These are phyloP conservation scores for Gonocerus acuteangulatus DNA, from an alignment of 2,888 invertebrate genomes.

Conservation along the genomic window DNA sequence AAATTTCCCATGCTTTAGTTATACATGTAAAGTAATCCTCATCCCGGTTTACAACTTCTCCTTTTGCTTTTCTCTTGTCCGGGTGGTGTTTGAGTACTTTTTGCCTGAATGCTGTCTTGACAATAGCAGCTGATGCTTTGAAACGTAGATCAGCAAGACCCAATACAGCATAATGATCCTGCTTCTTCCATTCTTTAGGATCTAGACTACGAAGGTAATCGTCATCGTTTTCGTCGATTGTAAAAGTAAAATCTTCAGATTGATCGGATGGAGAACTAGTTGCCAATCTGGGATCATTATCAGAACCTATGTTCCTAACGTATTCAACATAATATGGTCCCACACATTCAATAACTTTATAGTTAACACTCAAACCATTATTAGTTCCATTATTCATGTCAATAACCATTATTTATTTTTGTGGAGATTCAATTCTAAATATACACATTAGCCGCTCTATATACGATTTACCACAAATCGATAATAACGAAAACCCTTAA, in stretches of 20 bases:
- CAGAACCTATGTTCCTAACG: slow-evolving; percentile 45
- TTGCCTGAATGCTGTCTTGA: slow-evolving; percentile 66
- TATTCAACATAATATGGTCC: slow-evolving; percentile 50
- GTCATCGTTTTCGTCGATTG: slow-evolving; percentile 58
- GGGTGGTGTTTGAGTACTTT: slow-evolving; percentile 94
- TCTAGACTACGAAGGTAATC: slow-evolving; percentile 78
- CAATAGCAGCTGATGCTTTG: slow-evolving; percentile 84
- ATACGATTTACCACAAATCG: no score
- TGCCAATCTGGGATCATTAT: slow-evolving; percentile 24
- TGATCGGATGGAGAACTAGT: slow-evolving; percentile 21
- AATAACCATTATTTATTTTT: slow-evolving; percentile 16
- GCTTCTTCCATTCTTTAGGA: slow-evolving; percentile 86
- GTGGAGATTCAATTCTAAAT: background rate
- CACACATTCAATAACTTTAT: slow-evolving; percentile 46
- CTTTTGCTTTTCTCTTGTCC: slow-evolving; percentile 88
- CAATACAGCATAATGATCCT: slow-evolving; percentile 53
- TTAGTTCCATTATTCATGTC: slow-evolving; percentile 15
- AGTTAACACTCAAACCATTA: slow-evolving; percentile 8
- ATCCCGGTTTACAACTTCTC: slow-evolving; percentile 78
- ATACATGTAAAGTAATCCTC: slow-evolving; percentile 99
- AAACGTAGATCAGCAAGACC: slow-evolving; percentile 77
- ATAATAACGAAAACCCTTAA: no score
- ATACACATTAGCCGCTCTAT: no score
- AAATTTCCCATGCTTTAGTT: slow-evolving; percentile 90
- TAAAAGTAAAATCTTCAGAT: slow-evolving; percentile 28